These are phyloP conservation scores for Pasiphila rectangulata DNA, from an alignment of 2,888 invertebrate species.

Conservation along the genomic window DNA sequence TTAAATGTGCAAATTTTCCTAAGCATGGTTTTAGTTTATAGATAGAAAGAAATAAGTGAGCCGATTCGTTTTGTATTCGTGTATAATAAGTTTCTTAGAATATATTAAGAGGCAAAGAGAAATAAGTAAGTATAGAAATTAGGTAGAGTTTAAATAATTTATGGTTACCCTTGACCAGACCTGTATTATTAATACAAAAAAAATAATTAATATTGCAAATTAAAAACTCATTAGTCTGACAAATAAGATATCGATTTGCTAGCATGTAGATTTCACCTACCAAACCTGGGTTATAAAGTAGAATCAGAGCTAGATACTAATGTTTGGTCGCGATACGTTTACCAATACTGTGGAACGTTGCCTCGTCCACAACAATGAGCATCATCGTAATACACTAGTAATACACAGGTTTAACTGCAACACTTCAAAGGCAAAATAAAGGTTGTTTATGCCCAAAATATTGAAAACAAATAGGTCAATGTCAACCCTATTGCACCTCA, in stretches of 20 bases:
- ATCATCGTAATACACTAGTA: not conserved
- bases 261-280: no score
- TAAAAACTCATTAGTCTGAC: no score
- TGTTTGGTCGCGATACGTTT: no score
- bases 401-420: not conserved
- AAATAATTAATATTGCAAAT: not conserved
- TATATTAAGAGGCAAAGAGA: not conserved
- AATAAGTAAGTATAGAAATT: no score
- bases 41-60: not conserved
- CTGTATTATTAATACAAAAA: constrained; percentile 38
- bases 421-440: not conserved
- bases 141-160: constrained; percentile 5
- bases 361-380: constrained; percentile 5
- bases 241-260: no score
- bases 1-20: no score
- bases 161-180: constrained; percentile 52
- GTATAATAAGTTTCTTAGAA: no score
- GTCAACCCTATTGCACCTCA: not conserved
- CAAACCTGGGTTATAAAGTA: no score
- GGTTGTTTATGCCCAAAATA: not conserved
- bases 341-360: constrained; percentile 14
- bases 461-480: not conserved
- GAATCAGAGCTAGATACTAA: no score
- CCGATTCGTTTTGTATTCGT: no score
- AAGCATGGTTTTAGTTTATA: no score